Evolutionary conservation across 2,888 invertebrate genomes (phyloP), one percentile per base, ranked within the genome.

Genomic region (Anoncus sp.): DNA sequence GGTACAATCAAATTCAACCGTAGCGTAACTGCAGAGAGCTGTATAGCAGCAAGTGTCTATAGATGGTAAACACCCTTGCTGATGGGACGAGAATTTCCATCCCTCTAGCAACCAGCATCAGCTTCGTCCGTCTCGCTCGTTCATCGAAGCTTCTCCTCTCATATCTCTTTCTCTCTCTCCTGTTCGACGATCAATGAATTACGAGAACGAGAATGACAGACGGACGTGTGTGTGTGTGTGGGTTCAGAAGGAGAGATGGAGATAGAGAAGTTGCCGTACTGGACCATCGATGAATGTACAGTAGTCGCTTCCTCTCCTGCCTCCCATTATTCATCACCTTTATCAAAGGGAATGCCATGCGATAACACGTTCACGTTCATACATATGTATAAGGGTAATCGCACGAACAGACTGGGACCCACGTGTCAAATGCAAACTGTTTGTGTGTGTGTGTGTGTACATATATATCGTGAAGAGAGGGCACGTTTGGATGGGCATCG

Each of bases 151-250:
- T 16, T n/a, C 51, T 27, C 12, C 59, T 51, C n/a, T 43, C 38
- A n/a, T n/a, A n/a, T 38, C 43, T 47, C n/a, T n/a, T n/a, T n/a
- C n/a, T n/a, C n/a, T 45, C 20, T 31, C 40, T 45, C 27, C 43
- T 3, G 20, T 57, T 18, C 27, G 47, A 40, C 69, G 74, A 77
- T 69, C 74, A 70, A 74, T 74, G 65, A 69, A 70, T 74, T 47
- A 70, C 77, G 69, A 51, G 43, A 31, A 71, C 75, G 70, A 59
- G 51, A 43, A 75, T 31, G 35, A 31, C 22, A 35, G 22, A 40
- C 35, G 22, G 9, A 31, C 45, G 43, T 18, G 22, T n/a, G n/a
- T n/a, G n/a, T n/a, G 24, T 31, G 38, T 18, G 2, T 18, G 40
- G 20, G 40, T 7, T 10, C 5, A 6, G 60, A 27, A 9, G 40